Evolutionary conservation across 2,888 invertebrate genomes (phyloP), one percentile per base, ranked within the genome.

Genomic region (Nezara viridula): DNA sequence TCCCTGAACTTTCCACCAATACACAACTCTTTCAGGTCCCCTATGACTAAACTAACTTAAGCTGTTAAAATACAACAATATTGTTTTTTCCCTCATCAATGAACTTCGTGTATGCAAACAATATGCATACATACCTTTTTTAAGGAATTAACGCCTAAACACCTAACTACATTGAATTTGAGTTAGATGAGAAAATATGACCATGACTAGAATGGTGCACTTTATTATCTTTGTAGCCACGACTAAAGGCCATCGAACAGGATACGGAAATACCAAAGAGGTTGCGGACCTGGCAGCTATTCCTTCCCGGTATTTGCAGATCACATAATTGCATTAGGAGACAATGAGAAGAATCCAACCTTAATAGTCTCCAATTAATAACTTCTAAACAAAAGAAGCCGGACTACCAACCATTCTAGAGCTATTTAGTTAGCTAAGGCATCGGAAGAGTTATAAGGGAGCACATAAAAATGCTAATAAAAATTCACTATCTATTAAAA

Each of bases 231-330:
- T n/a, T 27, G 27, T 16, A 27, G 14, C 60, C 60, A 60, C 60
- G 60, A 60, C 60, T 27, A 19, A 21, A 73, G 66, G 66, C 66
- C 66, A 37, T n/a, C 19, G 66, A 37, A 37, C 66, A 73, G 66
- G 66, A 73, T 73, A 73, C 66, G 66, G 66, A 73, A 73, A 73
- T 73, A 37, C 66, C 66, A 7, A 32, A 73, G 66, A 73, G 66
- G 66, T 73, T 73, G 66, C 66, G 66, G 37, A 73, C 66, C 66
- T 73, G 66, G 32, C 16, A 73, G 37, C 19, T 19, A 73, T 73
- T 73, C 37, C 66, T 73, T 73, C 66, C 9, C 5, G 37, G 66
- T 73, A 73, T 73, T 73, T 73, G 66, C 66, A 73, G 66, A 73
- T 73, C 66, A 73, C 66, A 37, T 73, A 73, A 73, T 73, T 19